A percentile compares a stretch with the other conserved stretches of the same genome.
Conservation (phyloP, 2,888 invertebrate species). For the Tipula confusa region DNA sequence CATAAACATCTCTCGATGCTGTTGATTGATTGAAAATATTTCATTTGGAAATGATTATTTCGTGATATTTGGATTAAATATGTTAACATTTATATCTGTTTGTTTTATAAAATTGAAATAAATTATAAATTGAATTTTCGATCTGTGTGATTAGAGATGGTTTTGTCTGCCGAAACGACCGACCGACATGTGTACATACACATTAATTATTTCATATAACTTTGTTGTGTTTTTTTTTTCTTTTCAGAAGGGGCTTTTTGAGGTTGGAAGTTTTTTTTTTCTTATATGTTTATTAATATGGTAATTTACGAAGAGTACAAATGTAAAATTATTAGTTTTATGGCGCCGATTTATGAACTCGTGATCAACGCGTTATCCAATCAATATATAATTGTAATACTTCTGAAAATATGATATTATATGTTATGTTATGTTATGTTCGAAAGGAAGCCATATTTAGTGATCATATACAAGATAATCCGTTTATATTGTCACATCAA, state of each 20-base stretch:
- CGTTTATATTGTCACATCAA: too few species aligned
- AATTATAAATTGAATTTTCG: neutral
- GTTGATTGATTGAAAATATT: constrained; percentile 9
- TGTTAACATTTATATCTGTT: neutral
- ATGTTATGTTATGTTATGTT: too few species aligned
- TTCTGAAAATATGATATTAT: too few species aligned
- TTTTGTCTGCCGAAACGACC: neutral
- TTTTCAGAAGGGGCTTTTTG: neutral
- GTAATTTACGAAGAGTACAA: neutral
- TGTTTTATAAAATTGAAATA: neutral
- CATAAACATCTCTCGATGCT: neutral
- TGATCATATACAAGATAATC: too few species aligned
- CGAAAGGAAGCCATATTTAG: too few species aligned
- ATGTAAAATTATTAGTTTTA: neutral
- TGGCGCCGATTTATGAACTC: neutral
- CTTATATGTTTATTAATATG: neutral
- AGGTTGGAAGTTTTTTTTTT: neutral
- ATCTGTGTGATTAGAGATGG: neutral
- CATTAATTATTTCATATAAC: neutral
- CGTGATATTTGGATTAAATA: neutral
- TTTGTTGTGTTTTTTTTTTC: neutral
- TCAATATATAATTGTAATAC: neutral
- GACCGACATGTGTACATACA: neutral
- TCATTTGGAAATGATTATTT: neutral
- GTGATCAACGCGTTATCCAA: neutral